Evolutionary conservation across 2,888 invertebrate species (phyloP).

Genomic region (Acronicta leporina): DNA sequence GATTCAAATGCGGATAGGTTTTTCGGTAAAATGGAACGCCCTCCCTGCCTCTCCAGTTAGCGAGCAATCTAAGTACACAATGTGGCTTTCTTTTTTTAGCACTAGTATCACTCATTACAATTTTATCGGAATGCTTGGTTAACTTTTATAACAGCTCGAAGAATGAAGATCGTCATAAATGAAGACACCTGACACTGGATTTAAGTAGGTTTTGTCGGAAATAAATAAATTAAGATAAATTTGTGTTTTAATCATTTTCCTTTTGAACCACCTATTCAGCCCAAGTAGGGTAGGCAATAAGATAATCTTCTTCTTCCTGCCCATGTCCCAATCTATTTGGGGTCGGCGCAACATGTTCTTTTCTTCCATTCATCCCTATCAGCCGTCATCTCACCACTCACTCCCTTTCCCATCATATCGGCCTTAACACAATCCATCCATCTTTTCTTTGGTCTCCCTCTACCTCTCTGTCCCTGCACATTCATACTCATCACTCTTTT

Average conservation of each 20-base stretch:
- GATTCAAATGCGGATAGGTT: conserved; percentile 81
- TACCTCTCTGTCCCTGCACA: too few relatives aligned
- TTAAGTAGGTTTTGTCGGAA: conserved; percentile 69
- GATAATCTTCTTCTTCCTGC: too few relatives aligned
- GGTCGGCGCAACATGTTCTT: too few relatives aligned
- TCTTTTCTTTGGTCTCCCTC: too few relatives aligned
- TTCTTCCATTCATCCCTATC: too few relatives aligned
- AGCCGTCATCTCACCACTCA: too few relatives aligned
- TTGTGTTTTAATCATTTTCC: conserved; percentile 12
- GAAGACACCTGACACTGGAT: conserved; percentile 67
- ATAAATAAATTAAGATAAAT: conserved; percentile 66
- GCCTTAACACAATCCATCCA: too few relatives aligned
- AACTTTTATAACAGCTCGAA: conserved; percentile 29
- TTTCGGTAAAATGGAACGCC: conserved; percentile 72
- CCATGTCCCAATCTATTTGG: too few relatives aligned
- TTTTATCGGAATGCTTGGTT: conserved; percentile 28
- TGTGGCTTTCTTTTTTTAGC: conserved; percentile 42
- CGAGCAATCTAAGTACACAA: conserved; percentile 58
- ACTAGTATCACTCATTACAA: conserved; percentile 31
- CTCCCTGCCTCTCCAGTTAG: conserved; percentile 72
- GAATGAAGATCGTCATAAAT: conserved; percentile 53
- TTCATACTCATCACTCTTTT: too few relatives aligned
- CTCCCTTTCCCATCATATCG: too few relatives aligned
- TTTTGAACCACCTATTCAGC: background rate
- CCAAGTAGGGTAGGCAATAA: too few relatives aligned